Evolutionary conservation across 2,113 vertebrate genomes (phyloP).

Genomic region (Zeus faber): DNA sequence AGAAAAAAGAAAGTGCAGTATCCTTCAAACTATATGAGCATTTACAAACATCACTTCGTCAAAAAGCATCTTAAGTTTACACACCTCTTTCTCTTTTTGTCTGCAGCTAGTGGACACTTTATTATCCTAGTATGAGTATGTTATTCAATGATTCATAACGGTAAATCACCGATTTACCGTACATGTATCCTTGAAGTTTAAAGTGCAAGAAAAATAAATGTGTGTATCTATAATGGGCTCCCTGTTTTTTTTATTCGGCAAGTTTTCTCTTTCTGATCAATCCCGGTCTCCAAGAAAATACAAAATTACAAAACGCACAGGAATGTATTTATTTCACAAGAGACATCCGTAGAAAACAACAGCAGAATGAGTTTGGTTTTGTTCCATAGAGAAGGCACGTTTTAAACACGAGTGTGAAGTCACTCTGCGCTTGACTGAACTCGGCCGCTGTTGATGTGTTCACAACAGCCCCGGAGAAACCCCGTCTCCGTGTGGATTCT

Average conservation of each 20-base stretch:
- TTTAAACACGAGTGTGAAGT: no score
- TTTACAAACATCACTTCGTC: constrained; percentile 3
- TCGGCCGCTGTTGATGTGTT: no score
- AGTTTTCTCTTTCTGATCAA: neutral
- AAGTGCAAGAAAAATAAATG: constrained; percentile 10
- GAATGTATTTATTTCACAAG: constrained; percentile 27
- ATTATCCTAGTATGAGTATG: constrained; percentile 4
- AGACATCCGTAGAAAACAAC: constrained; percentile 21
- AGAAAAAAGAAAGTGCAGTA: no score
- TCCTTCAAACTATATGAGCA: neutral
- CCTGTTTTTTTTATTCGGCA: no score
- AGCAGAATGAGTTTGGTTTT: constrained; percentile 23
- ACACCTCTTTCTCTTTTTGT: constrained; percentile 11
- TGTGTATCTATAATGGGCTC: neutral
- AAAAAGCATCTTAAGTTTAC: constrained; percentile 18
- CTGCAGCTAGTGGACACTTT: constrained; percentile 30
- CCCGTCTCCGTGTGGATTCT: neutral
- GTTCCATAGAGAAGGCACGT: no score
- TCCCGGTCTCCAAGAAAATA: constrained; percentile 5
- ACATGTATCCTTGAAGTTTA: constrained; percentile 34
- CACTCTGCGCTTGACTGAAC: no score
- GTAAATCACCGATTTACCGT: constrained; percentile 30
- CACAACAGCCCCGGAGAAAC: neutral
- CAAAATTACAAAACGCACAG: neutral
- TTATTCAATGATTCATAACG: constrained; percentile 12